Evolutionary conservation across 2,797 vertebrate genomes (phyloP), one percentile per base, ranked within the genome.

Genomic region (Diglossa cyanea): DNA sequence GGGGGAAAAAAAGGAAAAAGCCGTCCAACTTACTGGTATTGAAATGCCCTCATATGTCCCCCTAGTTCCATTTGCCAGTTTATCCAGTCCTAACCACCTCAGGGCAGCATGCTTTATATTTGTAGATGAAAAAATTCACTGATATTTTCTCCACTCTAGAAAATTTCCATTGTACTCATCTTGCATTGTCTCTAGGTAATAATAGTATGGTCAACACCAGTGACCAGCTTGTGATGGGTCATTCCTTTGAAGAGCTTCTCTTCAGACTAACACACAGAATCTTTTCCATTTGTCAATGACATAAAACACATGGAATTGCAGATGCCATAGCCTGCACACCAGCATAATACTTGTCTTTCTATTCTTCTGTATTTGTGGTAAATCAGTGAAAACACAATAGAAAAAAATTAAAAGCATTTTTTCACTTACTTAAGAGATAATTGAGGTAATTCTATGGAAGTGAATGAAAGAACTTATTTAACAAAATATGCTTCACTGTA

Each of bases 271-370:
- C 19, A 80, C 31, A 92, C 54, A 71, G 40, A 83, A 85, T 77
- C 67, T 88, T 87, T 80, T 76, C 68, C 58, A 50, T 93, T 97
- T 91, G 39, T 96, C 93, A 96, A 61, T 88, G 82, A 60, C 85
- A 96, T 84, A 82, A 96, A 96, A 63, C 67, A 95, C 81, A 79
- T 58, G 80, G 85, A 94, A 95, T 57, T 95, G 60, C 73, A 93
- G 79, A 93, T 90, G 68, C 58, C 53, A 83, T 45, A 93, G 85
- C 47, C 87, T 91, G 65, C 57, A 67, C 66, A 76, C 83, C 54
- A 96, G 57, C 67, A 80, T 24, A 91, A 86, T 47, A 16, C 19
- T 88, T 39, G 20, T 62, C 37, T 90, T 86, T 88, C 85, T 66
- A 14, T 57, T 55, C 89, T 79, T 30, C 51, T 83, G 17, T 62